Evolutionary conservation across 2,797 vertebrate genomes (phyloP).

Genomic region (Chromis chromis): DNA sequence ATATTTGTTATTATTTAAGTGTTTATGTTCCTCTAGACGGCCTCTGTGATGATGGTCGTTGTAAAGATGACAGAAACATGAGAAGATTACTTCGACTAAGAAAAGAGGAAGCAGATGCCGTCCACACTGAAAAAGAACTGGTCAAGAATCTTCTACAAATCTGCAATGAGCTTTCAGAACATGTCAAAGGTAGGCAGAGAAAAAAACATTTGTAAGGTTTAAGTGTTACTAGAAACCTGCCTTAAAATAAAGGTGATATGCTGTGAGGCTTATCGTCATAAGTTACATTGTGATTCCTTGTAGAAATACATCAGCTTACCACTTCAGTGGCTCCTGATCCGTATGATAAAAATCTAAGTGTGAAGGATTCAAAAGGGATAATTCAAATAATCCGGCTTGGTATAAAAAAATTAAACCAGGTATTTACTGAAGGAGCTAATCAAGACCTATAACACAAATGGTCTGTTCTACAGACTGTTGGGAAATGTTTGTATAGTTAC

Average conservation of each 20-base stretch:
- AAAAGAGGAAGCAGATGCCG: slow-evolving; percentile 14
- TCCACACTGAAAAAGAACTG: slow-evolving; percentile 13
- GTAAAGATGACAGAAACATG: slow-evolving; percentile 38
- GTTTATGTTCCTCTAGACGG: slow-evolving; percentile 21
- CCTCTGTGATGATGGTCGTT: slow-evolving; percentile 52
- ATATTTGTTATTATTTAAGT: slow-evolving; percentile 11
- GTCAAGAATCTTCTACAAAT: slow-evolving; percentile 44
- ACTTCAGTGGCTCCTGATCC: too few species aligned
- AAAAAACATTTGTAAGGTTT: neutral
- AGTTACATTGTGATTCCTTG: too few species aligned
- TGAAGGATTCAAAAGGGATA: too few species aligned
- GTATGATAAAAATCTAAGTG: too few species aligned
- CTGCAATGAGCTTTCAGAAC: slow-evolving; percentile 47
- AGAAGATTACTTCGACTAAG: slow-evolving; percentile 6
- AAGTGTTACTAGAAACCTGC: neutral
- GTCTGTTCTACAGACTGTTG: too few species aligned
- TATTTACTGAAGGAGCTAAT: too few species aligned
- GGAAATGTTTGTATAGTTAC: too few species aligned
- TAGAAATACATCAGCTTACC: too few species aligned
- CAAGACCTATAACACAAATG: too few species aligned
- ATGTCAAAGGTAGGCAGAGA: slow-evolving; percentile 16
- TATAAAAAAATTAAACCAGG: too few species aligned
- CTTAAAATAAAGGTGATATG: neutral
- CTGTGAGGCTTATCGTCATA: too few species aligned
- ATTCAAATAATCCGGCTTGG: too few species aligned